Evolutionary conservation across 1,140 invertebrate species (phyloP).

Genomic region (Drosophila malerkotliana): DNA sequence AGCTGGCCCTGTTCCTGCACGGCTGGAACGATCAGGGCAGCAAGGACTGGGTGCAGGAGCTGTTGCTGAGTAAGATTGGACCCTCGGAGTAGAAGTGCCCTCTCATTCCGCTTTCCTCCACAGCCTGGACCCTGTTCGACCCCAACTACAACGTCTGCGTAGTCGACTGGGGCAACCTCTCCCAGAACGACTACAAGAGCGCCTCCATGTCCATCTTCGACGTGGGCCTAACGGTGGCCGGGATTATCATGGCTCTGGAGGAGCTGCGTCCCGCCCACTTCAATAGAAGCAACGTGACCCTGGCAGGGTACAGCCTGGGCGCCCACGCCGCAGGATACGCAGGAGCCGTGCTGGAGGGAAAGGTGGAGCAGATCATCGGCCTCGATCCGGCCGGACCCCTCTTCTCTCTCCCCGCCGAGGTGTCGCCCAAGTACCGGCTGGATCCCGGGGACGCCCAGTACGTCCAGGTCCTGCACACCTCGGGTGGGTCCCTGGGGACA

Average conservation of each 20-base stretch:
- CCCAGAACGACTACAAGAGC: conserved; percentile 84
- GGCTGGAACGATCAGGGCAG: conserved; percentile 82
- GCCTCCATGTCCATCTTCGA: conserved; percentile 84
- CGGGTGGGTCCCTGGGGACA: conserved; percentile 91
- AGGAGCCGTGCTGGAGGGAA: conserved; percentile 86
- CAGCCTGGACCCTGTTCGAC: conserved; percentile 74
- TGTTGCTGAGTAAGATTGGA: conserved; percentile 58
- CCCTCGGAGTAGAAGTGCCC: not conserved
- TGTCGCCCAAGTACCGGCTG: conserved; percentile 87
- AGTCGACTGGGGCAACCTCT: conserved; percentile 88
- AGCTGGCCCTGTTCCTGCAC: conserved; percentile 76
- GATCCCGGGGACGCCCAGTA: conserved; percentile 91
- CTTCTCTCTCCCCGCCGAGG: conserved; percentile 87
- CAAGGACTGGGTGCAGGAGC: conserved; percentile 77
- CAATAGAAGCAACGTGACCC: conserved; percentile 85
- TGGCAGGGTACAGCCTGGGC: conserved; percentile 93
- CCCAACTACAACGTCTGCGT: conserved; percentile 79
- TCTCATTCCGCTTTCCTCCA: not conserved
- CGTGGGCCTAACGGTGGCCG: conserved; percentile 87
- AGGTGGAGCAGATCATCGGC: conserved; percentile 84
- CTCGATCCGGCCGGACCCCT: conserved; percentile 94
- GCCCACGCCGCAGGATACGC: conserved; percentile 95
- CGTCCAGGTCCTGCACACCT: conserved; percentile 96
- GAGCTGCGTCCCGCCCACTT: conserved; percentile 83
- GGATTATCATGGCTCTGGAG: conserved; percentile 86